phyloP scores from a whole-genome alignment of 2,113 vertebrate species.

The Psittacula cyanocephala region DNA sequence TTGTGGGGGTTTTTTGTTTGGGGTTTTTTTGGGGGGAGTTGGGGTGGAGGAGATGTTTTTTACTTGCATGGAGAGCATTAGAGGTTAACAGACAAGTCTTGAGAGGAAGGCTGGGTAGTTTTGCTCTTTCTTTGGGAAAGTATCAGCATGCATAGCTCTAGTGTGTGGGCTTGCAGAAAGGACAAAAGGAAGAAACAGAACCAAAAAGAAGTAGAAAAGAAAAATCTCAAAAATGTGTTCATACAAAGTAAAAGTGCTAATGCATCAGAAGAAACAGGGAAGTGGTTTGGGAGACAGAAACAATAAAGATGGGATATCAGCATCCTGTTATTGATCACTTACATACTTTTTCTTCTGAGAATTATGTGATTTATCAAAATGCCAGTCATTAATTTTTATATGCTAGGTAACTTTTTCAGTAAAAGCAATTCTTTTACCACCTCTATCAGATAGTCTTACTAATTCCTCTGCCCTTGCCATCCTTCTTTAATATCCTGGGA shows the following conservation, averaged over 20 bases:
- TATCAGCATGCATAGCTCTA: background rate
- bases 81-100: background rate
- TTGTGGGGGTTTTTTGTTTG: background rate
- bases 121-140: background rate
- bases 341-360: background rate
- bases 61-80: background rate
- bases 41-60: background rate
- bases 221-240: background rate
- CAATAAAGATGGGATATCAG: background rate
- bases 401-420: background rate
- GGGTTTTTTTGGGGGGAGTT: background rate
- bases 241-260: background rate
- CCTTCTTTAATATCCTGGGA: background rate
- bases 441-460: background rate
- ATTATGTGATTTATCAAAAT: background rate
- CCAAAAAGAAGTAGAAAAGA: background rate
- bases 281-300: background rate
- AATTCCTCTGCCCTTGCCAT: background rate
- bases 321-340: background rate
- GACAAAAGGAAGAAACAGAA: background rate
- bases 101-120: background rate
- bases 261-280: background rate
- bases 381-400: background rate
- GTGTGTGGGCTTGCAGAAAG: background rate
- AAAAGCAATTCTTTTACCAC: background rate